A percentile compares a stretch with the other conserved stretches of the same genome.
These are phyloP conservation scores for Marmota monax DNA, from an alignment of 2,113 vertebrate genomes.

Conservation along the genomic window DNA sequence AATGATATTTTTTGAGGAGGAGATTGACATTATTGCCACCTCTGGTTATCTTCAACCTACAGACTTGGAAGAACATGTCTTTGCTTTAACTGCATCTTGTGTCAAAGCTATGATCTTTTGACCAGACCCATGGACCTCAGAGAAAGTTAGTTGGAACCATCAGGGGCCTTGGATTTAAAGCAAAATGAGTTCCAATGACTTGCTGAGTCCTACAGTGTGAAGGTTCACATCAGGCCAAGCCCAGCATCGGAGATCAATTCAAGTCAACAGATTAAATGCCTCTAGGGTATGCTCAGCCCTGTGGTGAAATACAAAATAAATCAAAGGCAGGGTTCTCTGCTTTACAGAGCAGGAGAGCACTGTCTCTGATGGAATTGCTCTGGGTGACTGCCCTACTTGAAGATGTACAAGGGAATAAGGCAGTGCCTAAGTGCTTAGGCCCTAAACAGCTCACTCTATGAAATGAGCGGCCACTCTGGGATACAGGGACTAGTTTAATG, in stretches of 20 bases:
- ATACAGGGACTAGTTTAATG: neutral
- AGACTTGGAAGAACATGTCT: neutral
- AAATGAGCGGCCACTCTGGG: neutral
- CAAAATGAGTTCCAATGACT: slow-evolving; percentile 65
- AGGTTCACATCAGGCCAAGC: slow-evolving; percentile 56
- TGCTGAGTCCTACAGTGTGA: slow-evolving; percentile 49
- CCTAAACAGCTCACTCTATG: neutral
- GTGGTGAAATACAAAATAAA: slow-evolving; percentile 71
- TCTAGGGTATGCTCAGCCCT: slow-evolving; percentile 65
- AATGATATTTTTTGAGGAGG: neutral
- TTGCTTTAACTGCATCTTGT: slow-evolving; percentile 26
- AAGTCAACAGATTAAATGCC: slow-evolving; percentile 74
- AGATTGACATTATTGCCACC: neutral
- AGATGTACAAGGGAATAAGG: neutral
- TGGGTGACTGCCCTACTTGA: neutral
- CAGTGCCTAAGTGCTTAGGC: neutral
- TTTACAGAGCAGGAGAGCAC: slow-evolving; percentile 21
- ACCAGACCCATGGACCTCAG: slow-evolving; percentile 65
- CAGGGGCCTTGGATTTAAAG: slow-evolving; percentile 54
- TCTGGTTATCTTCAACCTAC: slow-evolving; percentile 40
- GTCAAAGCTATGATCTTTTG: slow-evolving; percentile 59
- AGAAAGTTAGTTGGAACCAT: slow-evolving; percentile 46
- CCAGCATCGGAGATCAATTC: slow-evolving; percentile 72
- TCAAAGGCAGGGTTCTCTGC: slow-evolving; percentile 64
- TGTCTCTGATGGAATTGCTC: slow-evolving; percentile 7